Evolutionary conservation across 2,113 vertebrate species (phyloP), one percentile per base, ranked within the genome.

Genomic region (Alethe diademata): DNA sequence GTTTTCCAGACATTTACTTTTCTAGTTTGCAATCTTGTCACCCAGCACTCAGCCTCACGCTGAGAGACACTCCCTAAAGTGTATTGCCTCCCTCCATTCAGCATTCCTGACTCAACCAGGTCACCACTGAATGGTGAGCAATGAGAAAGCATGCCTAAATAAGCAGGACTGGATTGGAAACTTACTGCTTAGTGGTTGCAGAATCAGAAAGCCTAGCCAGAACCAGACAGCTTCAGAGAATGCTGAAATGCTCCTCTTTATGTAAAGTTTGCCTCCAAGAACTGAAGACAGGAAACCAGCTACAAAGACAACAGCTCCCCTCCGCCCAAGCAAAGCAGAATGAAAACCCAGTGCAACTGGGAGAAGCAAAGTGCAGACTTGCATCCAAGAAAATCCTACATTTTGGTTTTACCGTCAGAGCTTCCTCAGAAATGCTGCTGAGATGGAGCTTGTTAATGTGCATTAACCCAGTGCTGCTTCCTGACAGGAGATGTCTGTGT

Each of bases 91-190:
- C 92, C 81, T 86, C 90, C 69, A 72, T 78, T 35, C 93, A 94
- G 86, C 95, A 97, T 96, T 96, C 85, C 88, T 95, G 71, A 80
- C 65, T 97, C 88, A 67, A 88, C 94, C 90, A 94, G 95, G 93
- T 92, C 90, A 95, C 88, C 92, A 29, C 93, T 88, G 95, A 90
- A 96, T 80, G 81, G 94, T 6, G 12, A 88, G 61, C 1, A 9
- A 90, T 95, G 90, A 92, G 90, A 82, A 25, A 93, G 88, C 69
- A 86, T 83, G 96, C 95, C 94, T 95, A 95, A 96, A 92, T 95
- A 96, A 97, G 95, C 95, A 96, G 78, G 74, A 66, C 71, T 64
- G 92, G 90, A 90, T 88, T 86, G 94, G 92, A 97, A 96, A 93
- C 89, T 95, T 89, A 84, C 80, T 92, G 88, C 88, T 94, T 71